Evolutionary conservation across 2,113 vertebrate species (phyloP), one percentile per base, ranked within the genome.

Genomic region (Triplophysa rosa): DNA sequence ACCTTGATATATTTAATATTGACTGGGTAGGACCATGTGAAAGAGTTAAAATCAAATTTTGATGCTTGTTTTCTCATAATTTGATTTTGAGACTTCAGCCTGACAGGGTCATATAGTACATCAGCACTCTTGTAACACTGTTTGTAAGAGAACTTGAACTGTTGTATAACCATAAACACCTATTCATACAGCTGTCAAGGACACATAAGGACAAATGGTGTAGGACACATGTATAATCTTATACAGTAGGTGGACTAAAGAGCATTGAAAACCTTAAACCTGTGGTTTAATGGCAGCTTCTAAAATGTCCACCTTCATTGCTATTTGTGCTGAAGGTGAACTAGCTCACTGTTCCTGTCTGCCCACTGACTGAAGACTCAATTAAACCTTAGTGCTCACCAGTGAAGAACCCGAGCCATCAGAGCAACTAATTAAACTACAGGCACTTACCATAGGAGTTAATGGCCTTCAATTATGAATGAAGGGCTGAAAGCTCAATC

Each of bases 391-490:
- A 9, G 67, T 61, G 63, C 72, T 77, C 56, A 63, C 67, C 61
- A 61, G 71, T 82, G 71, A 83, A 78, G 77, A 80, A 59, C 67
- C 45, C 54, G 26, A 17, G 59, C 78, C 79, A 80, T 84, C 80
- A 58, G 80, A 79, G 68, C 67, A 62, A 78, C 80, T 85, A 86
- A 86, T 86, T 86, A 83, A 85, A 83, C 82, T 70, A 62, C 70
- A 78, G 61, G 65, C 83, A 80, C 80, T 84, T 85, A 83, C 79
- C 33, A 54, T 79, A 49, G 42, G 68, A 86, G 78, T 84, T 86
- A 88, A 86, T 86, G 84, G 82, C 81, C 82, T 88, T 86, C 83
- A 88, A 88, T 88, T 88, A 86, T 86, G 74, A 83, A 88, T 85
- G 85, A 88, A 80, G 78, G 78, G 64, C 76, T 64, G 61, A 80